These are phyloP conservation scores for Littorina saxatilis DNA, from an alignment of 1,140 invertebrate species.

Conservation along the genomic window DNA sequence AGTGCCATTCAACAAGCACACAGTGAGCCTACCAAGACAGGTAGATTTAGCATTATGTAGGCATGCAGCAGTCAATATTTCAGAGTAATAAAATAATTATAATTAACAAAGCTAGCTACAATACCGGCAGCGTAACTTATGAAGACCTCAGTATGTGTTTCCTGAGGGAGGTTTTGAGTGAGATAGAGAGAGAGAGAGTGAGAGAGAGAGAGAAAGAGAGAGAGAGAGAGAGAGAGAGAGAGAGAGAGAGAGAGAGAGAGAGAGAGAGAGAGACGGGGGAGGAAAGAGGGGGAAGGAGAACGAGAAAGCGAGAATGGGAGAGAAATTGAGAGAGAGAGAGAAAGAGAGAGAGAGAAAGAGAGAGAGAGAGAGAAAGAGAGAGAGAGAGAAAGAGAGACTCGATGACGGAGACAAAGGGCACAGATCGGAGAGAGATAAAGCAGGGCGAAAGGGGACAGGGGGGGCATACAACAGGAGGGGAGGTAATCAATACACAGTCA, in stretches of 20 bases:
- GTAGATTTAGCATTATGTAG: no score
- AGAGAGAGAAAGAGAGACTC: no score
- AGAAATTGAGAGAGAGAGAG: background rate
- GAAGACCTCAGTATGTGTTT: no score
- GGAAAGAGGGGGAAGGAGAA: background rate
- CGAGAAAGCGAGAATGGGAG: background rate
- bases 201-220: background rate
- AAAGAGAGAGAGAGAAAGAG: constrained; percentile 17
- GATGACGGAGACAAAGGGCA: no score
- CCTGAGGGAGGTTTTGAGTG: background rate
- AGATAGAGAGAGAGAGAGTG: background rate
- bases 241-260: background rate
- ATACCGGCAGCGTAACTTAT: no score
- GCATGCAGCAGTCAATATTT: no score
- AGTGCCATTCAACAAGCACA: no score
- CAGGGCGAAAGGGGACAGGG: background rate
- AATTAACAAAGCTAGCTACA: no score
- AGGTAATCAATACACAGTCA: no score
- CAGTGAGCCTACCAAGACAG: no score
- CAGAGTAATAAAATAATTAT: background rate
- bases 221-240: background rate
- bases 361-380: constrained; percentile 29
- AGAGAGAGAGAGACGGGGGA: constrained; percentile 22
- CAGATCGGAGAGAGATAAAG: constrained; percentile 5
- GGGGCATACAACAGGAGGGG: background rate